Evolutionary conservation across 2,113 vertebrate species (phyloP), one percentile per base, ranked within the genome.

Genomic region (Oostethus manadensis): DNA sequence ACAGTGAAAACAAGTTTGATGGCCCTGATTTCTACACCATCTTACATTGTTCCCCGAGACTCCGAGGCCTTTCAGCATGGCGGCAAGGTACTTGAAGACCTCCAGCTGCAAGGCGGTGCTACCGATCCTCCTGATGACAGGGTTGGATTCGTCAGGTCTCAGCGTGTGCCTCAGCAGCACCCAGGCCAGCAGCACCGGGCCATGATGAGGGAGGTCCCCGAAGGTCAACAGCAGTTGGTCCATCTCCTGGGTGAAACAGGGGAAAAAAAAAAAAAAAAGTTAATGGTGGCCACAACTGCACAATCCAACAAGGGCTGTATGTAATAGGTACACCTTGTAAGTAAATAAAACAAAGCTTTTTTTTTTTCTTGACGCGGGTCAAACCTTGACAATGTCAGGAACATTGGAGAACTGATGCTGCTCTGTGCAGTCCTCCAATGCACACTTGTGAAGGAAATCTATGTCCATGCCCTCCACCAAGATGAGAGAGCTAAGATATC

Each of bases 401-500:
- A 80, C 89, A 18, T 74, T 88, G 51, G 89, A 89, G 79, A 98
- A 91, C 64, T 98, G 96, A 74, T 99, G 97, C 64, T 94, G 89
- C 10, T 94, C 92, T 0, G 90, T 90, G 44, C 92, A 89, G 66
- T 95, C 95, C 58, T 97, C 95, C 71, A 99, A 75, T 44, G 93
- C 92, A 72, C 91, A 97, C 64, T 97, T 96, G 40, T 97, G 95
- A 48, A 99, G 84, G 60, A 97, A 94, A 64, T 99, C 97, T 0
- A 98, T 92, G 78, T 99, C 97, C 93, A 98, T 95, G 67, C 95
- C 97, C 70, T 99, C 97, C 40, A 99, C 91, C 60, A 99, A 84
- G 78, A 98, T 98, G 26, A 99, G 92, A 65, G 92, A 90, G 68
- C 95, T 94, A 20, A 98, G 92, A 81, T 95, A 97, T n/a, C 97